Percentiles rank a stretch among this genome's conserved stretches.
These are phyloP conservation scores for Yponomeuta sedellus DNA, from an alignment of 2,888 invertebrate genomes.

Conservation along the genomic window DNA sequence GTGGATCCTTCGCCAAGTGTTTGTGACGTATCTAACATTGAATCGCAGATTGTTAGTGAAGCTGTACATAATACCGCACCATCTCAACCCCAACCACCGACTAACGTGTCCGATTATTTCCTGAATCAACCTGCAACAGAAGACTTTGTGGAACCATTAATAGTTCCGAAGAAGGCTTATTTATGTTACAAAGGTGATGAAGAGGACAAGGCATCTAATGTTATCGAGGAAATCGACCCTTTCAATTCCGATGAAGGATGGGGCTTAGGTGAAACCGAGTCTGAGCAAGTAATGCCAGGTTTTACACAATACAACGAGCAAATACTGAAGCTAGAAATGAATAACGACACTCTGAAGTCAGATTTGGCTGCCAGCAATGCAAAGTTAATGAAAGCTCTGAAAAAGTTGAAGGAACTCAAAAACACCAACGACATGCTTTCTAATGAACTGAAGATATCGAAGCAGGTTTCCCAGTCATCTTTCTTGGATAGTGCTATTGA, in stretches of 20 bases:
- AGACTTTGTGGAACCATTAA: constrained; percentile 45
- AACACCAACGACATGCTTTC: constrained; percentile 77
- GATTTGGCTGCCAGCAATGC: constrained; percentile 80
- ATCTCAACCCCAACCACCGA: constrained; percentile 27
- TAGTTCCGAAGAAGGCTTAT: constrained; percentile 74
- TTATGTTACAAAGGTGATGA: constrained; percentile 60
- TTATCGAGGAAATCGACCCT: constrained; percentile 42
- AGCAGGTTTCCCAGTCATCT: constrained; percentile 71
- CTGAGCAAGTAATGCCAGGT: constrained; percentile 46
- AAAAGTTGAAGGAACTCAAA: constrained; percentile 91
- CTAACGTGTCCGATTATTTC: constrained; percentile 36
- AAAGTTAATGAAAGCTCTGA: constrained; percentile 86
- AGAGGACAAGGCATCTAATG: constrained; percentile 20
- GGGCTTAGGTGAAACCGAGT: constrained; percentile 54
- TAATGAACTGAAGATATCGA: constrained; percentile 71
- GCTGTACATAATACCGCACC: constrained; percentile 22
- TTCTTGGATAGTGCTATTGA: constrained; percentile 87
- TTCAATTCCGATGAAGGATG: constrained; percentile 67
- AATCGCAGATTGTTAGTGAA: constrained; percentile 62
- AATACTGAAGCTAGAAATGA: constrained; percentile 75
- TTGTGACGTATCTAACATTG: constrained; percentile 45
- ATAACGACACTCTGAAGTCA: constrained; percentile 74
- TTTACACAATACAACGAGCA: constrained; percentile 76
- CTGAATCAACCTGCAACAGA: constrained; percentile 32
- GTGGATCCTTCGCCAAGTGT: constrained; percentile 32